Evolutionary conservation across 2,113 vertebrate species (phyloP), one percentile per base, ranked within the genome.

Genomic region (Ranitomeya imitator): DNA sequence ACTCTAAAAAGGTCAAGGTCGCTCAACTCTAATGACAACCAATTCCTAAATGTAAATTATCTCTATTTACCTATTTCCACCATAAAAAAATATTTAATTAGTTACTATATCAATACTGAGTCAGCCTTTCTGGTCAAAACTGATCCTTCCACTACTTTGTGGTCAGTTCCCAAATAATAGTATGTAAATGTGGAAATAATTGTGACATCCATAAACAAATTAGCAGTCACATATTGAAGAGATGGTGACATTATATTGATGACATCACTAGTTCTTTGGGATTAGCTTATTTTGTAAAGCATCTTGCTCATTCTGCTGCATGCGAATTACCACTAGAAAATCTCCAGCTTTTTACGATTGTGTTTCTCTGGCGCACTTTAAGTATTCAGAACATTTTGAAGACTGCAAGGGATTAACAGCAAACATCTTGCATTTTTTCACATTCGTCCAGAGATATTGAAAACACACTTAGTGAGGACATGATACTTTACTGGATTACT

Each of bases 311-410:
- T 12, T 78, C 21, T n/a, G 9, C 19, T 78, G 19, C 21, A 80
- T 80, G 14, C 15, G 13, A 31, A 60, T 80, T 79, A 57, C 21
- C 52, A 23, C n/a, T 3, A 57, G 19, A 79, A 79, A 54, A 79
- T 52, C 19, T 7, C 9, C 19, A 4, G 51, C 45, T 54, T 51
- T 55, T 78, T 78, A 52, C 11, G 23, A 54, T 78, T 19, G 51
- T 52, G 21, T 80, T 80, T 60, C 12, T 52, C 55, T 80, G 23
- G 78, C 54, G 26, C 10, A 8, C 14, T 60, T 80, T 80, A 80
- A 15, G 15, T n/a, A 80, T 80, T 23, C 12, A 81, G 79, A 81
- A 76, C 73, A 52, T 60, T 31, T 81, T 81, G 79, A 81, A 81
- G 26, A 61, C 59, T 81, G 16, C 55, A 37, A 81, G 10, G 57